Percentiles rank a stretch among this genome's conserved stretches.
Conservation (phyloP, 2,888 invertebrate genomes). For the Erpobdella octoculata region DNA sequence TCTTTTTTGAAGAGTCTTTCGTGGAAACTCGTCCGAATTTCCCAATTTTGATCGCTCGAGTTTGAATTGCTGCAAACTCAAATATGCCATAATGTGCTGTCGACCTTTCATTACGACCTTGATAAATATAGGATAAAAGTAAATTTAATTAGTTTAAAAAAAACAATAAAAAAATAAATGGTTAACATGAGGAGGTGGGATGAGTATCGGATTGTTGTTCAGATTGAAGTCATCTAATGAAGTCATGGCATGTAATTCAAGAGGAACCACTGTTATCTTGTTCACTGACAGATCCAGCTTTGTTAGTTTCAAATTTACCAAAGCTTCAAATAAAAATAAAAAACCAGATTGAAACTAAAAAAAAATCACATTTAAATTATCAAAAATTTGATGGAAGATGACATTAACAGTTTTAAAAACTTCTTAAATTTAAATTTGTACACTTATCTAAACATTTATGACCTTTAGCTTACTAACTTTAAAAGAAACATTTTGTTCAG, state of each 20-base stretch:
- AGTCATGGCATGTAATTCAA: slow-evolving; percentile 78
- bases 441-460: too few species aligned
- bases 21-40: background rate
- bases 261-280: slow-evolving; percentile 76
- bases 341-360: background rate
- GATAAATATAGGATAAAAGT: background rate
- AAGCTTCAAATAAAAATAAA: background rate
- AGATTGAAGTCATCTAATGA: slow-evolving; percentile 72
- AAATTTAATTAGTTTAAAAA: background rate
- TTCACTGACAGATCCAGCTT: slow-evolving; percentile 83
- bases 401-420: background rate
- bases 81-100: slow-evolving; percentile 18
- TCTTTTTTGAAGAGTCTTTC: background rate
- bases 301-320: slow-evolving; percentile 56
- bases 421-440: too few species aligned
- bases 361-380: background rate
- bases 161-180: background rate
- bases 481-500: too few species aligned
- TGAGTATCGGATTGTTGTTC: slow-evolving; percentile 80
- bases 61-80: background rate
- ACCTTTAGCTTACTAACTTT: too few species aligned
- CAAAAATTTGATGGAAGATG: background rate
- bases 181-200: slow-evolving; percentile 84
- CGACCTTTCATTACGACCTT: slow-evolving; percentile 17
- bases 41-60: background rate